Evolutionary conservation across 2,888 invertebrate species (phyloP), one percentile per base, ranked within the genome.

Genomic region (Protonemura montana): DNA sequence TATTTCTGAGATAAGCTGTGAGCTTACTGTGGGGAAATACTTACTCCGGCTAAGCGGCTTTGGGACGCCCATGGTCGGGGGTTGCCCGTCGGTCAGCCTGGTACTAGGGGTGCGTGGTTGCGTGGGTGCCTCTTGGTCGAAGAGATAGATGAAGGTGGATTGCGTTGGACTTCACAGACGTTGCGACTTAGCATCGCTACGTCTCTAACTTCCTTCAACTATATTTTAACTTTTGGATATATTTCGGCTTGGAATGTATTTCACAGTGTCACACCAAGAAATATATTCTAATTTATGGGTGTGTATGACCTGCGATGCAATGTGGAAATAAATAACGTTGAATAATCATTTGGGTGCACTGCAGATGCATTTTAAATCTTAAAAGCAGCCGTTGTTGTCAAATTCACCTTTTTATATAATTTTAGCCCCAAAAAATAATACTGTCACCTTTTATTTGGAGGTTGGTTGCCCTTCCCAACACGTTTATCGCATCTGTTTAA

Each of bases 41-140:
- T 59, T 59, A 59, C 59, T 59, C 59, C 35, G 59, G 21, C 59
- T 59, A 59, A 59, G 59, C 59, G 59, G 59, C 59, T 59, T 59
- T 59, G 16, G 21, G 59, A 21, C 59, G 59, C 16, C 59, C 21
- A n/a, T n/a, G 13, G 59, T 35, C 35, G 16, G 59, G 59, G 59
- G n/a, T n/a, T 10, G 35, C 35, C 35, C 35, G 35, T 35, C 35
- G 35, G 35, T 35, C 35, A 35, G 35, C 5, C 5, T 10, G 3
- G 35, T 35, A 6, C 10, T 59, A 21, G 59, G 59, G 59, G 59
- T 10, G 59, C 16, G 59, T 3, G 59, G 59, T 2, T 7, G 59
- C 59, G 59, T 59, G 59, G 59, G 59, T 59, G 59, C 21, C 59
- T 2, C 59, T 2, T 2, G 59, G 59, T 59, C 59, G 59, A 7